These are phyloP conservation scores for Torymus texanus DNA, from an alignment of 2,888 invertebrate species.

Conservation along the genomic window DNA sequence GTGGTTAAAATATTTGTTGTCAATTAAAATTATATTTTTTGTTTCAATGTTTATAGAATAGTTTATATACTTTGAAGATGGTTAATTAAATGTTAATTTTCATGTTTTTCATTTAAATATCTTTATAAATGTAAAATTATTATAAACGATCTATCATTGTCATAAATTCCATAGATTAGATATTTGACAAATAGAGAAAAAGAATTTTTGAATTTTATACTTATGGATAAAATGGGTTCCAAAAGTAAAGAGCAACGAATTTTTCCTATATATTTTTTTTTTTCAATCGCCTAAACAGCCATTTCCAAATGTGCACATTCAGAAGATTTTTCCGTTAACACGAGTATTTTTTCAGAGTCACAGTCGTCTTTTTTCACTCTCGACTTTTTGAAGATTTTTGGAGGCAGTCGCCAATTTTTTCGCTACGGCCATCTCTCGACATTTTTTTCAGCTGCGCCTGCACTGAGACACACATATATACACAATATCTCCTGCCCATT, in stretches of 20 bases:
- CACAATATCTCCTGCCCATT: constrained; percentile 28
- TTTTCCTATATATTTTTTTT: too few relatives aligned
- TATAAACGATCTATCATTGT: too few relatives aligned
- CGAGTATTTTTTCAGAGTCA: constrained; percentile 23
- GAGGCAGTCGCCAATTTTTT: constrained; percentile 20
- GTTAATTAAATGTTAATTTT: neutral
- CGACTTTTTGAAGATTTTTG: constrained; percentile 40
- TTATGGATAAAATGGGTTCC: too few relatives aligned
- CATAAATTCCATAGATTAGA: too few relatives aligned
- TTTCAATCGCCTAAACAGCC: neutral
- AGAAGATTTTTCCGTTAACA: constrained; percentile 13
- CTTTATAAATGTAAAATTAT: too few relatives aligned
- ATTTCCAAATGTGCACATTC: constrained; percentile 2
- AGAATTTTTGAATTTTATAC: too few relatives aligned
- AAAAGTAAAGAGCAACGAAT: too few relatives aligned
- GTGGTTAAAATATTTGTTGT: too few relatives aligned
- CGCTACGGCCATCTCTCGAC: neutral
- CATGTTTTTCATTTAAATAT: neutral
- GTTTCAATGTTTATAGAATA: neutral
- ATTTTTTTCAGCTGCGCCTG: constrained; percentile 8
- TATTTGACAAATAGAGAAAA: too few relatives aligned
- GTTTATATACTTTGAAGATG: neutral
- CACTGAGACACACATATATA: neutral
- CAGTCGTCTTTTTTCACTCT: constrained; percentile 7
- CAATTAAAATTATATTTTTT: too few relatives aligned